A percentile compares a stretch with the other conserved stretches of the same genome.
These are phyloP conservation scores for Bursaphelenchus mucronatus DNA, from an alignment of 1,140 invertebrate genomes.

Conservation along the genomic window DNA sequence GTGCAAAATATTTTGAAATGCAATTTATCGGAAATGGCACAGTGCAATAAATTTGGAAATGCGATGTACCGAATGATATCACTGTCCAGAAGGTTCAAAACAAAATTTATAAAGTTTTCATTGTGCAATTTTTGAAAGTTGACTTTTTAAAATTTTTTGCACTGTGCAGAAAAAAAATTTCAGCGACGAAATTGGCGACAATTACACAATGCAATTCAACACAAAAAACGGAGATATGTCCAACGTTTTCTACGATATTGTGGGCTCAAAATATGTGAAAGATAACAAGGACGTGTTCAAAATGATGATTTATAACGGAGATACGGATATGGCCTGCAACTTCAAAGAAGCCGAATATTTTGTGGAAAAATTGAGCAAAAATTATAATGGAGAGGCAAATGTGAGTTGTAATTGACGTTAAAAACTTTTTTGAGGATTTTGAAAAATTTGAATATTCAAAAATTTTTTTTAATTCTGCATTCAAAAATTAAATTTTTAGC, in stretches of 20 bases:
- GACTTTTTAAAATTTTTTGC: conserved; percentile 1
- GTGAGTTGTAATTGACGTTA: neutral
- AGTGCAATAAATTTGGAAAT: no score
- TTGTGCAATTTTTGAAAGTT: neutral
- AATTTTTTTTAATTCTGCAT: no score
- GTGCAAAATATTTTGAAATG: no score
- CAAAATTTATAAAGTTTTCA: no score
- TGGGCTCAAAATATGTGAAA: conserved; percentile 25
- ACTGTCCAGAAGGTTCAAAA: no score
- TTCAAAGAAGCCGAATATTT: conserved; percentile 66
- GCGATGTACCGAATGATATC: no score
- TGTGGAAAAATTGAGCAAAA: conserved; percentile 38
- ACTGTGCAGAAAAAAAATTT: neutral
- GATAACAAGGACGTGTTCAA: conserved; percentile 15
- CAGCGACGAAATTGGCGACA: neutral
- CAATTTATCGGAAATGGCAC: no score
- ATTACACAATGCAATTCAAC: conserved; percentile 23
- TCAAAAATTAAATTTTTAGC: no score
- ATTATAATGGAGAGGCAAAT: conserved; percentile 17
- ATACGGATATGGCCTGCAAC: conserved; percentile 63
- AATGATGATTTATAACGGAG: conserved; percentile 65
- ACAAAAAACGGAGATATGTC: conserved; percentile 38
- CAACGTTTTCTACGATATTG: conserved; percentile 37
- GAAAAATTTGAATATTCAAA: no score
- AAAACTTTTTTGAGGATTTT: no score